Percentiles rank a stretch among this genome's conserved stretches.
These are phyloP conservation scores for Monopterus albus DNA, from an alignment of 2,113 vertebrate genomes.

Conservation along the genomic window DNA sequence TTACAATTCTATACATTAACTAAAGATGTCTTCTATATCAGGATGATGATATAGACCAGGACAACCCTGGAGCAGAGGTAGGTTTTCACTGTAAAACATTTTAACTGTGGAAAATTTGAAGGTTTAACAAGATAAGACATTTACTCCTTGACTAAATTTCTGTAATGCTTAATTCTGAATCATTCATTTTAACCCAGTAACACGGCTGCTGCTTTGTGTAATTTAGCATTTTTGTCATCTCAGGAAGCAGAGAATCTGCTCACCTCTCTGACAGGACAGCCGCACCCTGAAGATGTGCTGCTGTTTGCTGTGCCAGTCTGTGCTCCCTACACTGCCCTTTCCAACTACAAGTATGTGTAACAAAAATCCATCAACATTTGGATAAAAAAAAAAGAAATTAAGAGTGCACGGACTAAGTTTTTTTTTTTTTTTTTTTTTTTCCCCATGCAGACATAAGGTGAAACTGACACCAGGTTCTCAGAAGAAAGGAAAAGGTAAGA, in stretches of 20 bases:
- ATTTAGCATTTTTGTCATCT: too few species aligned
- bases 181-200: too few species aligned
- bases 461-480: constrained; percentile 96
- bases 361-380: background rate
- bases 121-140: too few species aligned
- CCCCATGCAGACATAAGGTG: constrained; percentile 90
- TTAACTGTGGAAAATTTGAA: background rate
- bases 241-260: constrained; percentile 89
- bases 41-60: constrained; percentile 90
- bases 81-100: background rate
- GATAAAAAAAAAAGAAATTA: background rate
- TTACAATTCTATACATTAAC: too few species aligned
- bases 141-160: too few species aligned
- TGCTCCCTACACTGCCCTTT: constrained; percentile 92
- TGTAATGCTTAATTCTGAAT: too few species aligned
- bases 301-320: constrained; percentile 94
- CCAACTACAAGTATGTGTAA: constrained; percentile 89
- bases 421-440: constrained; percentile 22
- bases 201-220: too few species aligned
- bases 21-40: constrained; percentile 64
- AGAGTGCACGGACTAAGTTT: background rate
- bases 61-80: constrained; percentile 91
- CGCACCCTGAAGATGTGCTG: constrained; percentile 90
- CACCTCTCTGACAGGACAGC: constrained; percentile 92
- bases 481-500: constrained; percentile 97